Conservation (phyloP, 2,797 vertebrate species). For the Smutsia temminckii region DNA sequence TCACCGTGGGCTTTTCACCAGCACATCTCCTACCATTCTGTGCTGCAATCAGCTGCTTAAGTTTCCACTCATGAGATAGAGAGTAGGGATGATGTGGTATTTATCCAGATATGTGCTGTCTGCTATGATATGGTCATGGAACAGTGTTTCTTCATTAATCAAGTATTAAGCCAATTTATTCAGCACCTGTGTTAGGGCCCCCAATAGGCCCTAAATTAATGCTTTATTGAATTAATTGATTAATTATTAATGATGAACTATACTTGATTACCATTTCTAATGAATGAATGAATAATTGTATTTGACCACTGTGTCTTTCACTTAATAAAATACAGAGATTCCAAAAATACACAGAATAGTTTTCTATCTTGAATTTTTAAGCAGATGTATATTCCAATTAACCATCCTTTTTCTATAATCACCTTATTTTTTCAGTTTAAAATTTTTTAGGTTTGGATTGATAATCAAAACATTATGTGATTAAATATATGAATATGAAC, state of each 20-base stretch:
- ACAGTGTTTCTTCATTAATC: not conserved
- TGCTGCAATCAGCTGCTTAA: not conserved
- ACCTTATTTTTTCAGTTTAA: conserved; percentile 11
- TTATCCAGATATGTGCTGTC: not conserved
- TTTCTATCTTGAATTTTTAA: conserved; percentile 48
- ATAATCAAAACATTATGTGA: not conserved
- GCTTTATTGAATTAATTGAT: not conserved
- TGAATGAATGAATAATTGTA: not conserved
- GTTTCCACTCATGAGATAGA: not conserved
- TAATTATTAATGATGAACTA: not conserved
- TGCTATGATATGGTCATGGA: not conserved
- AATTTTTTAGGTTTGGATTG: not conserved
- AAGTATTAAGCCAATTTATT: not conserved
- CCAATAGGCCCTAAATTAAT: not conserved
- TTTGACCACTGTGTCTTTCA: not conserved
- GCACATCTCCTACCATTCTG: not conserved
- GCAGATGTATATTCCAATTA: not conserved
- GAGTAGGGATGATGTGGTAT: not conserved
- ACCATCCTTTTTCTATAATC: not conserved
- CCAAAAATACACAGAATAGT: not conserved
- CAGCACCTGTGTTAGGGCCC: not conserved
- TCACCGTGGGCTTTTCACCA: not conserved
- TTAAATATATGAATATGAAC: not conserved
- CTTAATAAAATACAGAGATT: conserved; percentile 25
- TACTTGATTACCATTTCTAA: not conserved